These are phyloP conservation scores for Carassius gibelio DNA, from an alignment of 2,113 vertebrate species.

Conservation along the genomic window DNA sequence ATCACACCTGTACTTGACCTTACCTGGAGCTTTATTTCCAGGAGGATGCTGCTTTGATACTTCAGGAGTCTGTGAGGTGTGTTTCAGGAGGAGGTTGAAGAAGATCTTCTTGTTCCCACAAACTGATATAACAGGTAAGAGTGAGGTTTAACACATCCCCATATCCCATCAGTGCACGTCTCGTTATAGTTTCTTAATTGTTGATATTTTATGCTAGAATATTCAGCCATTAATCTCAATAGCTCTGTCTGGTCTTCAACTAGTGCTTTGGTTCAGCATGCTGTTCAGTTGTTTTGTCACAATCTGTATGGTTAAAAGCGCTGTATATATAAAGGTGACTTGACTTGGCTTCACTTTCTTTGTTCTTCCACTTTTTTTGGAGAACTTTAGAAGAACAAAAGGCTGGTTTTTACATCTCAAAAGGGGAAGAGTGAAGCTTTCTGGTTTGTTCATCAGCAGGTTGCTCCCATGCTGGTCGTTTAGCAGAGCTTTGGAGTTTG, in stretches of 20 bases:
- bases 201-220: neutral
- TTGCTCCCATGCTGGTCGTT: constrained; percentile 44
- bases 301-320: too few species aligned
- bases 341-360: too few species aligned
- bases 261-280: neutral
- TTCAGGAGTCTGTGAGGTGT: constrained; percentile 18
- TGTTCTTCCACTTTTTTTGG: neutral
- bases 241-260: neutral
- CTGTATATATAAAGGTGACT: too few species aligned
- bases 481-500: constrained; percentile 7
- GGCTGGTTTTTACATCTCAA: constrained; percentile 43
- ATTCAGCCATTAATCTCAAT: neutral
- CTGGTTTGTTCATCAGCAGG: constrained; percentile 54
- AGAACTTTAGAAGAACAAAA: neutral
- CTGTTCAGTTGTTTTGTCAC: too few species aligned
- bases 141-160: neutral
- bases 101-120: neutral
- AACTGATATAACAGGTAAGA: constrained; percentile 36
- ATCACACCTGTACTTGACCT: constrained; percentile 41
- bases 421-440: constrained; percentile 20
- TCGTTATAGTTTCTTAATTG: neutral
- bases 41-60: constrained; percentile 34
- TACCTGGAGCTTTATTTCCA: constrained; percentile 31
- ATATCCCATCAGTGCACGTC: neutral
- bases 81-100: constrained; percentile 22